Conservation (phyloP, 2,113 vertebrate species). For the Apistogramma diplotaenia region DNA sequence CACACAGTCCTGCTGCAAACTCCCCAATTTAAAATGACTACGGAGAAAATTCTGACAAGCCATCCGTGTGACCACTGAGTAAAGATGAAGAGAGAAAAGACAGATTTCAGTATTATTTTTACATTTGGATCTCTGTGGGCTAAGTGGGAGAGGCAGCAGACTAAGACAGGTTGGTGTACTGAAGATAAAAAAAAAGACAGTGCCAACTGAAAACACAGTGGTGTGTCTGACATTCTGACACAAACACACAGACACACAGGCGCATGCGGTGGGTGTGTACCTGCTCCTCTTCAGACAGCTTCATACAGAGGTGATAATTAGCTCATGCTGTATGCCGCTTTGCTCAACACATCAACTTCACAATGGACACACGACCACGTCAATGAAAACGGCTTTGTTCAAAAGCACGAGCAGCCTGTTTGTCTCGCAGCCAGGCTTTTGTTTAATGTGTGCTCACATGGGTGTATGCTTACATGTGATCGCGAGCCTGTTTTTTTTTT, state of each 20-base stretch:
- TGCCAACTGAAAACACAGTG: slow-evolving; percentile 23
- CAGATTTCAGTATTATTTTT: slow-evolving; percentile 35
- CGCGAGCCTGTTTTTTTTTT: slow-evolving; percentile 3
- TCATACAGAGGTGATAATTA: slow-evolving; percentile 73
- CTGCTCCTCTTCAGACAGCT: slow-evolving; percentile 46
- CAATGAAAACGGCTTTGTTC: slow-evolving; percentile 32
- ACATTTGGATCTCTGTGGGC: slow-evolving; percentile 38
- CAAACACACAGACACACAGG: slow-evolving; percentile 5
- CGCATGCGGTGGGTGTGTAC: slow-evolving; percentile 38
- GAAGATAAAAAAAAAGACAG: slow-evolving; percentile 1
- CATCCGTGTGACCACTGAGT: background rate
- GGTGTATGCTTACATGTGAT: slow-evolving; percentile 11
- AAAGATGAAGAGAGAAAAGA: slow-evolving; percentile 12
- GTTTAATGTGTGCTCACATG: slow-evolving; percentile 22
- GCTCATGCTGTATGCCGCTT: slow-evolving; percentile 45
- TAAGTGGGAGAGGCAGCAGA: slow-evolving; percentile 33
- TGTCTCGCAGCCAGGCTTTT: slow-evolving; percentile 58
- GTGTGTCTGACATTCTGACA: slow-evolving; percentile 48
- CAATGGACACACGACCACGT: slow-evolving; percentile 16
- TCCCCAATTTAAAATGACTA: slow-evolving; percentile 31
- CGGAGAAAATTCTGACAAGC: slow-evolving; percentile 38
- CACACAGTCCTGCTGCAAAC: slow-evolving; percentile 47
- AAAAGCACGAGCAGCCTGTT: slow-evolving; percentile 51
- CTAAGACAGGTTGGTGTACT: slow-evolving; percentile 15
- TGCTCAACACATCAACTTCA: slow-evolving; percentile 39